Base-by-base conservation (phyloP, 2,888 invertebrate species). In the Limnephilus marmoratus region DNA sequence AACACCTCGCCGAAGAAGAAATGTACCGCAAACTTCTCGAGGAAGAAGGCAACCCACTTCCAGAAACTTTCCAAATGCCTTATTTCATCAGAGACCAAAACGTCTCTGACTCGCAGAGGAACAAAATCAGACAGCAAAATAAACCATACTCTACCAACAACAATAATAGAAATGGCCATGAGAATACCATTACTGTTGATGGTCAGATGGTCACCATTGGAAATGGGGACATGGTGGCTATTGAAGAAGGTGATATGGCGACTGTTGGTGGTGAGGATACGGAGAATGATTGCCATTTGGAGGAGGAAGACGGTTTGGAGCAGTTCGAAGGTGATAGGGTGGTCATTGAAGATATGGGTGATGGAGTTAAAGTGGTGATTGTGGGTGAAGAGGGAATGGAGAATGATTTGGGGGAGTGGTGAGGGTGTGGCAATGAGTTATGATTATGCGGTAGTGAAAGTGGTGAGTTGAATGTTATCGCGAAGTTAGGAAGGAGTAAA, bases 331-430 rank as follows among this genome's bases (percentile, higher is more conserved):
- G 53, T 11, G 83, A 90, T 34, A 90, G 68, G 49, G 29, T 91
- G 87, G 31, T 18, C 24, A 87, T 90, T 34, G 88, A 92, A 45
- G 93, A 91, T 37, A 68, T 93, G 5, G 85, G 34, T 3, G 93
- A 93, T 11, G 92, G 90, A 24, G 91, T 93, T 4, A 93, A 91
- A 68, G 92, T 93, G 34, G 93, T 93, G 0, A 92, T 93, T 11
- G 92, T 93, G 2, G 91, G 91, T 15, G 92, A 87, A 34, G 90
- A 92, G 15, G 86, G 83, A 24, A 37, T 83, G 83, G 83, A 83
- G 37, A 37, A 83, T 83, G 86, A n/a, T 29, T 45, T 86, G 29
- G 49, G 49, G n/a, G 86, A 86, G 0, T 86, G 86, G 86, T 29
- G 49, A n/a, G 18, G 5, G 31, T 31, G 31, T 31, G 31, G 31